Percentiles rank a stretch among this genome's conserved stretches.
Evolutionary conservation across 2,113 vertebrate genomes (phyloP).

Genomic region (Mandrillus leucophaeus): DNA sequence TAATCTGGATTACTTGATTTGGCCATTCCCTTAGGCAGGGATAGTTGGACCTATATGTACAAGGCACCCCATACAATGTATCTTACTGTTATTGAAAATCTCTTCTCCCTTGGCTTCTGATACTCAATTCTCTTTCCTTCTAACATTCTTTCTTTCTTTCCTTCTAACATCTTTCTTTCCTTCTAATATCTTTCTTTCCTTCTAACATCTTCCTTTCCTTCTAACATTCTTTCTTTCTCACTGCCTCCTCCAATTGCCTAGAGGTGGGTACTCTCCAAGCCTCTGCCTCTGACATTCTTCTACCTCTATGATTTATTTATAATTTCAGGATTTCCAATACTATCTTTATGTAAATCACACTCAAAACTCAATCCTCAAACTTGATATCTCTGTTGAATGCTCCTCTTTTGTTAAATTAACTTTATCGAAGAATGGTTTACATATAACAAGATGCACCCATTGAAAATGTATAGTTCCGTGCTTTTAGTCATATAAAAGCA

Average conservation of each 20-base stretch:
- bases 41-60: fast-evolving
- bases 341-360: background rate
- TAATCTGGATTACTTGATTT: background rate
- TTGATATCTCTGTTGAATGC: background rate
- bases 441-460: background rate
- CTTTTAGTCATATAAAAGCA: background rate
- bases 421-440: background rate
- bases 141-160: background rate
- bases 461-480: background rate
- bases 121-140: background rate
- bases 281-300: background rate
- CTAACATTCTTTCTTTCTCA: background rate
- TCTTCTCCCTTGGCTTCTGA: background rate
- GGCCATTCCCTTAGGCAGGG: background rate
- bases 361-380: background rate
- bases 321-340: background rate
- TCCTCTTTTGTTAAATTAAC: background rate
- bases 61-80: fast-evolving
- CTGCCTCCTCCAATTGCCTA: background rate
- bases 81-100: background rate
- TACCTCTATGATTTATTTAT: background rate
- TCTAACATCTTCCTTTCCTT: background rate
- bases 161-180: too few species aligned
- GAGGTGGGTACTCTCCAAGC: background rate
- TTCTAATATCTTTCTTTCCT: background rate